Percentiles rank a stretch among this genome's conserved stretches.
Conservation (phyloP, 2,113 vertebrate genomes). For the Balaeniceps rex region DNA sequence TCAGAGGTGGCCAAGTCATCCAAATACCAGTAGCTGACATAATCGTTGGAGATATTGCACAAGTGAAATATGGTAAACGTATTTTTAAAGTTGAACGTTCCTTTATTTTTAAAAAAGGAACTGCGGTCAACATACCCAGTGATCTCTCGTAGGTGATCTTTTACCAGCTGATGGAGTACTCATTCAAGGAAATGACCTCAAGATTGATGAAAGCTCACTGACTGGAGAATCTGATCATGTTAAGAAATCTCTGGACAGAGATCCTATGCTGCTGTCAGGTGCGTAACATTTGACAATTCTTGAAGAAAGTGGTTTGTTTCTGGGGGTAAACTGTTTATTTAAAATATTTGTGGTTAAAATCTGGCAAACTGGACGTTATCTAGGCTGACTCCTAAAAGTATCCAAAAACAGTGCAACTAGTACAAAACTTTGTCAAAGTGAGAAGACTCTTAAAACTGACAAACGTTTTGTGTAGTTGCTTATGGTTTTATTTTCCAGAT, state of each 20-base stretch:
- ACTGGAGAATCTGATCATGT: slow-evolving; percentile 99
- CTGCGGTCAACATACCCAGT: slow-evolving; percentile 3
- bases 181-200: slow-evolving; percentile 97
- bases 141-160: slow-evolving; percentile 87
- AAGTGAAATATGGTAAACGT: slow-evolving; percentile 95
- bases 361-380: background rate
- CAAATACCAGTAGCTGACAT: slow-evolving; percentile 97
- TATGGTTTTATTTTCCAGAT: background rate
- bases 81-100: background rate
- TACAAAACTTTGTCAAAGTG: background rate
- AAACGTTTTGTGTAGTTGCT: background rate
- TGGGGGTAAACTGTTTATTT: background rate
- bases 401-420: background rate
- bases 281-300: background rate
- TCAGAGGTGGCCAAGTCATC: slow-evolving; percentile 94
- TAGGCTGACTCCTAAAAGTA: background rate
- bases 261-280: slow-evolving; percentile 97
- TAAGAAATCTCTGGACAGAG: slow-evolving; percentile 90
- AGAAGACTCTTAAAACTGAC: background rate
- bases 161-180: slow-evolving; percentile 94
- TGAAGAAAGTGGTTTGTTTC: background rate
- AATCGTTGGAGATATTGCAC: slow-evolving; percentile 96
- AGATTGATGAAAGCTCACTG: slow-evolving; percentile 97
- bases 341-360: background rate
- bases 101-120: background rate